A percentile compares a stretch with the other conserved stretches of the same genome.
phyloP scores from a whole-genome alignment of 2,888 invertebrate species.

The Diarsia brunnea region DNA sequence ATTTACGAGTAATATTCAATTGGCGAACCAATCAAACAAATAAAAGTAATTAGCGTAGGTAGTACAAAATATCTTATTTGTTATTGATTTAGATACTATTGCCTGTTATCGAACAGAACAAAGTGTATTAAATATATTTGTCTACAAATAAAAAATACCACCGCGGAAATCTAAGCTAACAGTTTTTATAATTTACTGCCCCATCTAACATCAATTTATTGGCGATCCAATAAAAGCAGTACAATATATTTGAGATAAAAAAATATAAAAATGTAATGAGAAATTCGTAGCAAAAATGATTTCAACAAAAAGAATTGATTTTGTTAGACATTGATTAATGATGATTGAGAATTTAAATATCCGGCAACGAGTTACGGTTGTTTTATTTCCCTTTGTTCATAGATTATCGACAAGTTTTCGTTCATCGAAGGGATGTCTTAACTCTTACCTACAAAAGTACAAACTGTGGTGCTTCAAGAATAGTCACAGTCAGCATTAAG shows the following conservation, averaged over 20 bases:
- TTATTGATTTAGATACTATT: neutral
- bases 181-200: slow-evolving; percentile 42
- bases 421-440: slow-evolving; percentile 2
- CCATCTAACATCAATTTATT: slow-evolving; percentile 34
- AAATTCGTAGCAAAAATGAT: slow-evolving; percentile 43
- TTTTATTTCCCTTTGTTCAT: slow-evolving; percentile 46
- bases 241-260: slow-evolving; percentile 23
- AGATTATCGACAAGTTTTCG: slow-evolving; percentile 25
- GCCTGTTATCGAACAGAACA: neutral
- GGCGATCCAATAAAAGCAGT: slow-evolving; percentile 30
- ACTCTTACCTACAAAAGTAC: slow-evolving; percentile 5
- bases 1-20: slow-evolving; percentile 17
- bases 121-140: slow-evolving; percentile 32
- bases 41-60: neutral
- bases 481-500: neutral
- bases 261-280: slow-evolving; percentile 42
- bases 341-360: slow-evolving; percentile 66
- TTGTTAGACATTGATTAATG: slow-evolving; percentile 65
- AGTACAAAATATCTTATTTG: slow-evolving; percentile 9
- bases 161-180: slow-evolving; percentile 19
- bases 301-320: slow-evolving; percentile 60
- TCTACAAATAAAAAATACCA: slow-evolving; percentile 33
- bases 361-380: slow-evolving; percentile 31
- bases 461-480: neutral
- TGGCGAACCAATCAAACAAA: slow-evolving; percentile 24